A percentile compares a stretch with the other conserved stretches of the same genome.
Conservation (phyloP, 2,888 invertebrate species). For the Slavum lentiscoides region DNA sequence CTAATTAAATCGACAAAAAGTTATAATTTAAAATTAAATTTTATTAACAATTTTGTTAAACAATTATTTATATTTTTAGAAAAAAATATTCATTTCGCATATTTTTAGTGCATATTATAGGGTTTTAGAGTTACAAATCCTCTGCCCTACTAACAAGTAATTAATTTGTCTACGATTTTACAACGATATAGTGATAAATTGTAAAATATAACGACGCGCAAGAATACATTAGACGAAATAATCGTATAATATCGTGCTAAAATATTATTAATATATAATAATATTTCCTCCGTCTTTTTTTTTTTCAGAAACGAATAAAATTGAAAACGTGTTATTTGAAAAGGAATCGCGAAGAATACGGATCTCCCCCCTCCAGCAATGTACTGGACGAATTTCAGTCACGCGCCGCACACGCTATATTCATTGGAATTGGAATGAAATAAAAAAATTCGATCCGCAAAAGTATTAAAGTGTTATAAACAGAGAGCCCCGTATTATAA, state of each 20-base stretch:
- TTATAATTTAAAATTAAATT: no score
- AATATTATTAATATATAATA: constrained; percentile 32
- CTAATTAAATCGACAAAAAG: no score
- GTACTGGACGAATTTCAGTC: constrained; percentile 12
- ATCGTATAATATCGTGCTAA: background rate
- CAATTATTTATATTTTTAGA: no score
- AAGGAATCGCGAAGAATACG: background rate
- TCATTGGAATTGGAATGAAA: constrained; percentile 2
- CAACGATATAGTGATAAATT: background rate
- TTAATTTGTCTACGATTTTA: no score
- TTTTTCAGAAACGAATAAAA: constrained; percentile 2
- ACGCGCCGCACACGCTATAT: background rate
- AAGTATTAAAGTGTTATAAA: background rate
- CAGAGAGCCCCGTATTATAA: background rate
- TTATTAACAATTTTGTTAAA: no score
- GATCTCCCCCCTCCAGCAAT: no score
- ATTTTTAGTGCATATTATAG: no score
- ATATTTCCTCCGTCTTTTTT: background rate
- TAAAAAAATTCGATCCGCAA: background rate
- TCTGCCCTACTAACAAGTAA: no score
- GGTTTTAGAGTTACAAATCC: no score
- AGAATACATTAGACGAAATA: background rate
- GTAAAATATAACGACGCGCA: no score
- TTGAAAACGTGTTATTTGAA: background rate
- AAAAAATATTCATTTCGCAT: no score